Percentiles rank a stretch among this genome's conserved stretches.
phyloP scores from a whole-genome alignment of 2,113 vertebrate species.

The Amblyopsis rosae region DNA sequence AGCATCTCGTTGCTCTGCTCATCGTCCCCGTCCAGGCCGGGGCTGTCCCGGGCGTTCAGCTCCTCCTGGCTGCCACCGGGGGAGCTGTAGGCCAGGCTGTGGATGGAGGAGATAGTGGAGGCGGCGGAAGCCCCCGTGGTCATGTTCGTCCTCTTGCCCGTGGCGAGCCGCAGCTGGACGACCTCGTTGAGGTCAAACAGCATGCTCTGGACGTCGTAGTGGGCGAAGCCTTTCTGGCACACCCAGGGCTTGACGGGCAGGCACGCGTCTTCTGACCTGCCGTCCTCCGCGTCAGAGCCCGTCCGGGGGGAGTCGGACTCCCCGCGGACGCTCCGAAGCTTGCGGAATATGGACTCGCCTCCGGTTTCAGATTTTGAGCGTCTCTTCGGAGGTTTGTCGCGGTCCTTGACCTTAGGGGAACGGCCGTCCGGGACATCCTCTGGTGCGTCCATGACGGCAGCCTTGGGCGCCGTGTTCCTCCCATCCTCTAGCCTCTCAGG shows the following conservation, averaged over 20 bases:
- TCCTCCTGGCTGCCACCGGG: constrained; percentile 94
- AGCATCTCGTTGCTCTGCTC: constrained; percentile 95
- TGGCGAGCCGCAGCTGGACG: constrained; percentile 83
- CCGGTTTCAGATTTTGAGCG: constrained; percentile 94
- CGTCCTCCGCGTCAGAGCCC: constrained; percentile 87
- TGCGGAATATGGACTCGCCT: constrained; percentile 94
- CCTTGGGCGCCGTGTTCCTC: constrained; percentile 75
- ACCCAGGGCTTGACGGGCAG: constrained; percentile 81
- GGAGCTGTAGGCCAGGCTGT: constrained; percentile 86
- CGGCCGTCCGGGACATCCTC: constrained; percentile 78
- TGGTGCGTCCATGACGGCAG: constrained; percentile 76
- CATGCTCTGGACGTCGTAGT: constrained; percentile 93
- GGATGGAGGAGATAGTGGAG: constrained; percentile 79
- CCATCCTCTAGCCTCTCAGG: constrained; percentile 87
- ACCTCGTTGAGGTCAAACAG: constrained; percentile 92
- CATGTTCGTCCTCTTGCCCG: constrained; percentile 89
- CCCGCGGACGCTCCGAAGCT: constrained; percentile 87
- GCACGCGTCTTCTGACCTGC: constrained; percentile 82
- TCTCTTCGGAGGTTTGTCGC: constrained; percentile 91
- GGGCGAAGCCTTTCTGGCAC: constrained; percentile 90
- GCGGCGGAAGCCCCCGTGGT: constrained; percentile 93
- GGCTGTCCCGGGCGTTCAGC: constrained; percentile 87
- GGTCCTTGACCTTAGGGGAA: constrained; percentile 83
- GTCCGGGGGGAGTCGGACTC: constrained; percentile 83
- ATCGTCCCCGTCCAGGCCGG: constrained; percentile 86